Evolutionary conservation across 2,797 vertebrate genomes (phyloP).

Genomic region (Anguilla marmorata): DNA sequence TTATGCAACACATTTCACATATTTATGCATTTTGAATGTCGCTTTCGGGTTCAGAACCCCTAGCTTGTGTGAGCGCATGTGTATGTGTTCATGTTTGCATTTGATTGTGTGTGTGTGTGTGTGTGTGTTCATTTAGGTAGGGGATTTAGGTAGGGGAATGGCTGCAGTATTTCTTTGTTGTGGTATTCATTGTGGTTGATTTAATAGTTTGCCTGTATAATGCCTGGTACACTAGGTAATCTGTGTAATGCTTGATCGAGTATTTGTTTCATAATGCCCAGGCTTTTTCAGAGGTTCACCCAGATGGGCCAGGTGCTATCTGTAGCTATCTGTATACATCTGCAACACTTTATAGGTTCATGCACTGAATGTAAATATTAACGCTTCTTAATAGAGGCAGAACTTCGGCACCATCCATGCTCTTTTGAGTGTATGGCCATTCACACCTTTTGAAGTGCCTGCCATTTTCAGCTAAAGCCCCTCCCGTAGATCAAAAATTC

Average conservation of each 20-base stretch:
- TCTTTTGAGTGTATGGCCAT: neutral
- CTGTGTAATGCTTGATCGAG: neutral
- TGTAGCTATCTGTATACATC: no score
- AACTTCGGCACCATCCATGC: neutral
- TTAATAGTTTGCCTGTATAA: no score
- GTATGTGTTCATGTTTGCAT: neutral
- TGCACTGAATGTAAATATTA: neutral
- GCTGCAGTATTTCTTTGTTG: no score
- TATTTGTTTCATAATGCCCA: neutral
- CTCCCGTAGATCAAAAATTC: neutral
- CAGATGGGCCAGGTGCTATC: no score
- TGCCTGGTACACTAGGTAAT: no score
- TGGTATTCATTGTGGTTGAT: no score
- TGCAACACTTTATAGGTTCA: neutral
- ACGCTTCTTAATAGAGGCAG: neutral
- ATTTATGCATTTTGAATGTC: no score
- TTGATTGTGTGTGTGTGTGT: constrained; percentile 23
- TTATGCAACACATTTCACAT: no score
- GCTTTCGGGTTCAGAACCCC: no score
- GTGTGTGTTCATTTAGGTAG: constrained; percentile 36
- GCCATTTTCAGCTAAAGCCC: neutral
- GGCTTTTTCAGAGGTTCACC: neutral
- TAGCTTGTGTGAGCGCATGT: constrained; percentile 22
- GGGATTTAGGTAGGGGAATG: no score
- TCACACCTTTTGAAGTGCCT: neutral